A percentile compares a stretch with the other conserved stretches of the same genome.
These are phyloP conservation scores for Pelecanoides urinatrix DNA, from an alignment of 2,113 vertebrate genomes.

Conservation along the genomic window DNA sequence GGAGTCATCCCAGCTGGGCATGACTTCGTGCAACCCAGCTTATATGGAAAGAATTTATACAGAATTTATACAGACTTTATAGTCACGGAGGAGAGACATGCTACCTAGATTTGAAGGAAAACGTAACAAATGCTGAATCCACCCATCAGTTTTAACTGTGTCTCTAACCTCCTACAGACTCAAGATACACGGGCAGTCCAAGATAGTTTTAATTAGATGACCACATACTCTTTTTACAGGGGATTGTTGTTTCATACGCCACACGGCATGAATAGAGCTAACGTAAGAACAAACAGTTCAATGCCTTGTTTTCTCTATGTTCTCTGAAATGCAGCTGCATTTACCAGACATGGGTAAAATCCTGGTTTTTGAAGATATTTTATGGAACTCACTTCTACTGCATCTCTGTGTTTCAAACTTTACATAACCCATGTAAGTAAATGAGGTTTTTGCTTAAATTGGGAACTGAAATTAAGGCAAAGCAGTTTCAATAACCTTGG, in stretches of 20 bases:
- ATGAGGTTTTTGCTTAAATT: not conserved
- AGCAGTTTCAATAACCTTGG: not conserved
- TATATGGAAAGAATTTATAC: not conserved
- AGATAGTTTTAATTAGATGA: not conserved
- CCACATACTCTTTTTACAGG: not conserved
- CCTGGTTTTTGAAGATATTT: not conserved
- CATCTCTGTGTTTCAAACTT: not conserved
- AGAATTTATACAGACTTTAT: too few relatives aligned
- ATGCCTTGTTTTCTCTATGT: not conserved
- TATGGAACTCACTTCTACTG: not conserved
- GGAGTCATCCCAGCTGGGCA: not conserved
- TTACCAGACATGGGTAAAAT: not conserved
- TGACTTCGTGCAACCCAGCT: not conserved
- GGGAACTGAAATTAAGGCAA: not conserved
- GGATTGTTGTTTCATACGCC: not conserved
- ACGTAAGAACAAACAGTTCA: not conserved
- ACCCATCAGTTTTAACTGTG: not conserved
- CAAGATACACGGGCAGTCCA: not conserved
- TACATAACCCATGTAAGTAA: not conserved
- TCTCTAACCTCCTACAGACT: not conserved
- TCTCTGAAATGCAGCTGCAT: not conserved
- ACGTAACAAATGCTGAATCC: not conserved
- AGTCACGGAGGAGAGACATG: not conserved
- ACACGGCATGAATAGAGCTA: rapidly evolving
- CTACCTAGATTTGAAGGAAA: not conserved